Evolutionary conservation across 2,797 vertebrate genomes (phyloP).

Genomic region (Morus bassanus): DNA sequence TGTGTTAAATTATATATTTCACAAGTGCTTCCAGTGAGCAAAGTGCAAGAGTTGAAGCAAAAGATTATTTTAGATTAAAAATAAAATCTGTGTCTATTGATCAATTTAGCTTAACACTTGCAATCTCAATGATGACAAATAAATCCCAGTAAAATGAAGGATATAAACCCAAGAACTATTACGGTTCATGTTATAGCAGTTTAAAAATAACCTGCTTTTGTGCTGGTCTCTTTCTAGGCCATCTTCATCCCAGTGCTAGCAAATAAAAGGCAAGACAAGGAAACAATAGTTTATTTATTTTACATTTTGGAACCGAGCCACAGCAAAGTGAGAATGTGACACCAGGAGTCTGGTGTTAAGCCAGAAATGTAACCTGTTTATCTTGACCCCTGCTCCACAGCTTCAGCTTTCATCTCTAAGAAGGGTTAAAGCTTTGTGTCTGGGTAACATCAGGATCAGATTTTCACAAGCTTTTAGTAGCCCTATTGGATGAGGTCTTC

Average conservation of each 20-base stretch:
- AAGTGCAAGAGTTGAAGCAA: background rate
- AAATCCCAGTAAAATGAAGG: background rate
- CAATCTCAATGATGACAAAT: background rate
- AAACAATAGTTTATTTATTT: background rate
- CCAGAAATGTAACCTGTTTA: background rate
- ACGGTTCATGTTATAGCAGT: background rate
- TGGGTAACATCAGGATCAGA: background rate
- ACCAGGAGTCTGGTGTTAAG: background rate
- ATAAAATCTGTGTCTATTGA: background rate
- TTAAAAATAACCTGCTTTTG: background rate
- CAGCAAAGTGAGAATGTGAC: background rate
- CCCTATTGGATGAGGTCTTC: background rate
- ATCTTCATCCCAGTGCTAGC: background rate
- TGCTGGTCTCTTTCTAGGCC: background rate
- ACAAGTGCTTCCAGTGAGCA: background rate
- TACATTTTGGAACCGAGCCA: background rate
- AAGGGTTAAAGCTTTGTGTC: background rate
- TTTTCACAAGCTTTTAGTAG: background rate
- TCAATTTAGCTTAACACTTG: background rate
- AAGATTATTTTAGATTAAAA: background rate
- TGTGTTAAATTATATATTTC: background rate
- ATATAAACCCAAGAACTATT: background rate
- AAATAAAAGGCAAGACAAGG: background rate
- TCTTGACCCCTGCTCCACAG: background rate
- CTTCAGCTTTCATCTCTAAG: background rate